Evolutionary conservation across 2,113 vertebrate species (phyloP).

Genomic region (Oryzias curvinotus): DNA sequence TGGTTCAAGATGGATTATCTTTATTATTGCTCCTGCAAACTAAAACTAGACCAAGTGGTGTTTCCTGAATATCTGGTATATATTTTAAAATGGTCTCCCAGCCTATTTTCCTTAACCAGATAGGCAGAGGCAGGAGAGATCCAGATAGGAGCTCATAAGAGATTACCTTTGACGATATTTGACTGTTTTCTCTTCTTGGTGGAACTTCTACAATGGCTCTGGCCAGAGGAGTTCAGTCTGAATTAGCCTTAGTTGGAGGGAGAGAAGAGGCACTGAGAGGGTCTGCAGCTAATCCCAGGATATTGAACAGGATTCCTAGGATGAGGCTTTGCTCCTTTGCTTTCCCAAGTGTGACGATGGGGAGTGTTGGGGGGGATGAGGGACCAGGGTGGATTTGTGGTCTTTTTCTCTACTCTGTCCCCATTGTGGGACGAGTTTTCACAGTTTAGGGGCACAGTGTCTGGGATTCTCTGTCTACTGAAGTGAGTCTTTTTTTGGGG

Average conservation of each 20-base stretch:
- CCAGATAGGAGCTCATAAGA: slow-evolving; percentile 72
- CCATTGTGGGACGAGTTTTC: slow-evolving; percentile 79
- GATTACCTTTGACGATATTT: slow-evolving; percentile 81
- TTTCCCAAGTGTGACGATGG: slow-evolving; percentile 78
- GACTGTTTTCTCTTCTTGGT: slow-evolving; percentile 75
- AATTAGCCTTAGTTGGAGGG: slow-evolving; percentile 72
- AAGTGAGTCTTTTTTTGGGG: slow-evolving; percentile 74
- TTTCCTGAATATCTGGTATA: slow-evolving; percentile 16
- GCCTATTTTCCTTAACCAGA: slow-evolving; percentile 32
- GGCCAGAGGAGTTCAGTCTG: slow-evolving; percentile 66
- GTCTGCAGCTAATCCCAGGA: slow-evolving; percentile 78
- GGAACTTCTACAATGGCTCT: slow-evolving; percentile 61
- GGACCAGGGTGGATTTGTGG: slow-evolving; percentile 55
- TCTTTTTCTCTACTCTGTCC: slow-evolving; percentile 57
- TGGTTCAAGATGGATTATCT: slow-evolving; percentile 10
- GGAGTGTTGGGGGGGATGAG: slow-evolving; percentile 39
- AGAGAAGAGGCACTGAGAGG: slow-evolving; percentile 67
- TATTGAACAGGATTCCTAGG: slow-evolving; percentile 81
- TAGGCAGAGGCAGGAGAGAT: slow-evolving; percentile 46
- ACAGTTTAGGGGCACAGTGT: slow-evolving; percentile 80
- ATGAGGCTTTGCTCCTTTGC: slow-evolving; percentile 78
- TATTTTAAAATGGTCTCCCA: slow-evolving; percentile 44
- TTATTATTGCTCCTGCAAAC: slow-evolving; percentile 40
- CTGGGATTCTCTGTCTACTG: slow-evolving; percentile 76
- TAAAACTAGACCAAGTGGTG: slow-evolving; percentile 22